These are phyloP conservation scores for Leptura quadrifasciata DNA, from an alignment of 2,888 invertebrate species.

Conservation along the genomic window DNA sequence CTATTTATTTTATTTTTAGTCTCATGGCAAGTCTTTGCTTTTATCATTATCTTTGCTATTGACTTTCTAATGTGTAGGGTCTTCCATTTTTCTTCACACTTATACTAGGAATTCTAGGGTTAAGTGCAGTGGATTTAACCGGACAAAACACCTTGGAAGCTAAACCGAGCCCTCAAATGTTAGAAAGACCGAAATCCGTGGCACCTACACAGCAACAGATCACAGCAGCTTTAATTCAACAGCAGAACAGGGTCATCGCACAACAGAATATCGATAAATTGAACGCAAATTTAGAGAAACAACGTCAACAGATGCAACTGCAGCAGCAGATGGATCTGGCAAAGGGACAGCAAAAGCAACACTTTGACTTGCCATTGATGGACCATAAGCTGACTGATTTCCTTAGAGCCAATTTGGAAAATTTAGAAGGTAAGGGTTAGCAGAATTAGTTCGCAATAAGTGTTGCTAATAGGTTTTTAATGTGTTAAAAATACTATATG, in stretches of 20 bases:
- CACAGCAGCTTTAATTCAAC: constrained; percentile 79
- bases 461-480: not conserved
- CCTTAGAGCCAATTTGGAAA: constrained; percentile 83
- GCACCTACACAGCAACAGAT: constrained; percentile 80
- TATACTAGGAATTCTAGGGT: constrained; percentile 50
- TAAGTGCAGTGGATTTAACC: constrained; percentile 71
- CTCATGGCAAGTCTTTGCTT: no score
- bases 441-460: not conserved
- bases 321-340: constrained; percentile 69
- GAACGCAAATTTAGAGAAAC: constrained; percentile 76
- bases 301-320: constrained; percentile 75
- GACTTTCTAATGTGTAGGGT: no score
- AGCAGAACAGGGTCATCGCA: constrained; percentile 78
- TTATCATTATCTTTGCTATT: no score
- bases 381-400: constrained; percentile 85
- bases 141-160: constrained; percentile 68
- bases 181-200: constrained; percentile 71
- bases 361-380: constrained; percentile 72
- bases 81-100: no score
- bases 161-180: constrained; percentile 64
- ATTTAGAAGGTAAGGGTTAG: constrained; percentile 77
- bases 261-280: constrained; percentile 80
- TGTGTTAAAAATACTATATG: no score
- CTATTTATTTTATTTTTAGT: no score
- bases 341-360: constrained; percentile 68